Conservation (phyloP, 1,140 invertebrate genomes). For the Dendroctonus valens region DNA sequence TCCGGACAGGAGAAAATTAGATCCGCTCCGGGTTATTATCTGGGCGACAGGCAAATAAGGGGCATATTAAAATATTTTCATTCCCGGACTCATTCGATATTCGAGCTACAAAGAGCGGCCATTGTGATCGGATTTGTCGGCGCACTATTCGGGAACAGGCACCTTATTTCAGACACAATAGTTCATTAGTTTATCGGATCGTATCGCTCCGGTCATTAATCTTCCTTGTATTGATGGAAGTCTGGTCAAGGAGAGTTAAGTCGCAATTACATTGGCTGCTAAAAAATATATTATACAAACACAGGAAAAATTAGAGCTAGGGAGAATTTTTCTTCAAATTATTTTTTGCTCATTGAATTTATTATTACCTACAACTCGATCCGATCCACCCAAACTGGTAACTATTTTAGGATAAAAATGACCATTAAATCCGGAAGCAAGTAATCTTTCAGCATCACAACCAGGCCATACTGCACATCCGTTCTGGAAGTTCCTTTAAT, state of each 20-base stretch:
- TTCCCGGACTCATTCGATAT: slow-evolving; percentile 27
- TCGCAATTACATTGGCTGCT: slow-evolving; percentile 3
- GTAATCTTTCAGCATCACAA: too few species aligned
- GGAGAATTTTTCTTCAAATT: too few species aligned
- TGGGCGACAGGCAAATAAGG: slow-evolving; percentile 21
- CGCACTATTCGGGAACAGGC: slow-evolving; percentile 35
- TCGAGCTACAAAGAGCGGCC: slow-evolving; percentile 36
- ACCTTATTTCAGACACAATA: slow-evolving; percentile 50
- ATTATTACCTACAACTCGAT: too few species aligned
- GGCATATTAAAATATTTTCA: slow-evolving; percentile 26
- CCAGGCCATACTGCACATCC: too few species aligned
- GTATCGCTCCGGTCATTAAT: slow-evolving; percentile 48
- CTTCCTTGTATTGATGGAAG: slow-evolving; percentile 34
- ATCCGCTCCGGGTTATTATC: slow-evolving; percentile 8
- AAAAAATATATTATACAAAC: background rate
- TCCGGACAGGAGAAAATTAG: slow-evolving; percentile 15
- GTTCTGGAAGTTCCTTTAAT: too few species aligned
- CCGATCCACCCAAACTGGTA: too few species aligned
- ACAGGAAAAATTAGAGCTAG: background rate
- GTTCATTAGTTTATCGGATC: slow-evolving; percentile 51
- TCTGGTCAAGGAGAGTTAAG: slow-evolving; percentile 16
- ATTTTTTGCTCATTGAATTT: too few species aligned
- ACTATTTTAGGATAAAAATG: too few species aligned
- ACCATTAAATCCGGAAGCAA: too few species aligned
- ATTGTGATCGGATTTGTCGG: slow-evolving; percentile 42